phyloP scores from a whole-genome alignment of 2,797 vertebrate genomes.

The Odontamblyopus lacepedii region DNA sequence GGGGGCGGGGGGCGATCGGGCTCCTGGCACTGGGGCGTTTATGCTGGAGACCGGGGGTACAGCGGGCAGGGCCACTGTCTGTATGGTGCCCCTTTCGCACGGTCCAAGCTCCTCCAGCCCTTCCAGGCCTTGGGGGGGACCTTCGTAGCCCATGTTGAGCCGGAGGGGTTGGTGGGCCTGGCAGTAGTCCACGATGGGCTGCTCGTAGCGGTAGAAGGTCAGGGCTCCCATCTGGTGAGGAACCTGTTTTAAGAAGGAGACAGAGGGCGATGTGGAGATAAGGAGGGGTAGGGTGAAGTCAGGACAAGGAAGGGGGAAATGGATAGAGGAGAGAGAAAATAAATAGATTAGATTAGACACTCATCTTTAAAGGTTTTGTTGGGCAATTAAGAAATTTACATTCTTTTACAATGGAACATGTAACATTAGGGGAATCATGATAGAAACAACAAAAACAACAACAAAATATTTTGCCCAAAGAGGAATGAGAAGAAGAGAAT shows the following conservation, averaged over 20 bases:
- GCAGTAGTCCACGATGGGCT: conserved; percentile 94
- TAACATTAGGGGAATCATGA: too few relatives aligned
- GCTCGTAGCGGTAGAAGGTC: conserved; percentile 95
- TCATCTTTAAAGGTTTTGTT: background rate
- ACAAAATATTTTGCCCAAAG: too few relatives aligned
- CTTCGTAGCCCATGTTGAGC: conserved; percentile 91
- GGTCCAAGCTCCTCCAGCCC: conserved; percentile 74
- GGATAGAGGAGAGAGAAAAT: conserved; percentile 8
- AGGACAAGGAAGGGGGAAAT: background rate
- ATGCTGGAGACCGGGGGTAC: conserved; percentile 70
- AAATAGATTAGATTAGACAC: conserved; percentile 24
- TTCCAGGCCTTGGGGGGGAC: conserved; percentile 77
- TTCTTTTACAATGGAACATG: too few relatives aligned
- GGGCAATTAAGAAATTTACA: too few relatives aligned
- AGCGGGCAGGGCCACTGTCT: conserved; percentile 78
- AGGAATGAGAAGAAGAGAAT: too few relatives aligned
- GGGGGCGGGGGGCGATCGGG: conserved; percentile 64
- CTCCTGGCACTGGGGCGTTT: conserved; percentile 50
- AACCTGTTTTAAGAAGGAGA: conserved; percentile 74
- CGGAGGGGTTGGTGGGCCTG: conserved; percentile 95
- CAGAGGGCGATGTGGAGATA: background rate
- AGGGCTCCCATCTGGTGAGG: conserved; percentile 93
- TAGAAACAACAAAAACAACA: too few relatives aligned
- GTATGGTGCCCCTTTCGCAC: conserved; percentile 77
- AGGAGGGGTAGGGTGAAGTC: conserved; percentile 2